These are phyloP conservation scores for Epirrita christyi DNA, from an alignment of 2,888 invertebrate species.

Conservation along the genomic window DNA sequence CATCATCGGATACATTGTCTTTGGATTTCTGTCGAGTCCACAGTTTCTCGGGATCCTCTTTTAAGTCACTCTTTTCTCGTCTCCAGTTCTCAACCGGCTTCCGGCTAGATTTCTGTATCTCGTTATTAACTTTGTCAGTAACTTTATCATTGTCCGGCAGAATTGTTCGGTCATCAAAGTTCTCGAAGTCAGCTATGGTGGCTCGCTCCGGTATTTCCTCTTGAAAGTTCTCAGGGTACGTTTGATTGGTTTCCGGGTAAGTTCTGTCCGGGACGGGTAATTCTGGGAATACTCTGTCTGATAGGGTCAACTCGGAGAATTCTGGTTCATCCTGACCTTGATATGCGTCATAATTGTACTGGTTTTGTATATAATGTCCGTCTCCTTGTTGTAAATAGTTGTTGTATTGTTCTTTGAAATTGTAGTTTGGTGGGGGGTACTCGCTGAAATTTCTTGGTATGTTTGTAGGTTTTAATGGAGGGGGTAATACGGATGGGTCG, in stretches of 20 bases:
- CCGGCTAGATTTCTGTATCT: conserved; percentile 61
- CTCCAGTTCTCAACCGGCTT: conserved; percentile 73
- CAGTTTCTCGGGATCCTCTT: conserved; percentile 59
- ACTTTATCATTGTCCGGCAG: conserved; percentile 35
- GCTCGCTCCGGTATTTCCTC: conserved; percentile 24
- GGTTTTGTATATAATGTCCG: conserved; percentile 71
- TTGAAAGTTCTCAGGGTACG: conserved; percentile 3
- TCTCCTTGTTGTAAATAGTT: conserved; percentile 77
- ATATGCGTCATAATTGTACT: conserved; percentile 53
- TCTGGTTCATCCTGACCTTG: conserved; percentile 45
- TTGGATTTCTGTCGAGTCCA: conserved; percentile 69
- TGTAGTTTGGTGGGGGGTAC: conserved; percentile 63
- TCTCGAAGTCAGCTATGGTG: conserved; percentile 25
- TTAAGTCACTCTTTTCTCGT: conserved; percentile 59
- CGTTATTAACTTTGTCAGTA: conserved; percentile 66
- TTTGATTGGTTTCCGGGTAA: conserved; percentile 5
- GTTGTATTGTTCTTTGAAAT: conserved; percentile 55
- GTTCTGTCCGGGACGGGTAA: conserved; percentile 30
- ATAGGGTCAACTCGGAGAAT: conserved; percentile 30
- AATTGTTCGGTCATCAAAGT: conserved; percentile 10
- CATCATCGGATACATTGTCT: conserved; percentile 50
- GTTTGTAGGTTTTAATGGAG: conserved; percentile 34
- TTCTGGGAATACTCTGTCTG: conserved; percentile 42
- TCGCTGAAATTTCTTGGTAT: conserved; percentile 49
- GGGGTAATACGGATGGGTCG: conserved; percentile 65